phyloP scores from a whole-genome alignment of 1,140 invertebrate genomes.

The Dolichoris vasculosae region DNA sequence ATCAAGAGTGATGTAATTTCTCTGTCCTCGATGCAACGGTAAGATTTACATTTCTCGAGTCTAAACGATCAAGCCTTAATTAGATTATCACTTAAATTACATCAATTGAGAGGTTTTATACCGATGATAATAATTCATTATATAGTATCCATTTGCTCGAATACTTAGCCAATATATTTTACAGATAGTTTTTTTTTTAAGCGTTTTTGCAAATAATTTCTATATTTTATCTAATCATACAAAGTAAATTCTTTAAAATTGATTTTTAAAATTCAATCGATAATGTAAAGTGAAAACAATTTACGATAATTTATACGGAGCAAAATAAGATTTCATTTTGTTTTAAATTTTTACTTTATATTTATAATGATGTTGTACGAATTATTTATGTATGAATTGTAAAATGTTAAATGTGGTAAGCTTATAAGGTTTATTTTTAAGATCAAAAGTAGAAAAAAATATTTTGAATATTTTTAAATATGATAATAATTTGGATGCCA shows the following conservation, averaged over 20 bases:
- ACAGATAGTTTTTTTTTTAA: not conserved
- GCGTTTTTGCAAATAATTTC: not conserved
- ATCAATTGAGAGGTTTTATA: not conserved
- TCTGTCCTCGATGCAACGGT: not conserved
- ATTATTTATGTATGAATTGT: no score
- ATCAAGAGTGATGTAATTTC: conserved; percentile 40
- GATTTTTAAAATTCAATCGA: not conserved
- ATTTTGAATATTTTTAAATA: no score
- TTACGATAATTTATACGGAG: no score
- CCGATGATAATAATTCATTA: not conserved
- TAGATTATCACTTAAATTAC: conserved; percentile 39
- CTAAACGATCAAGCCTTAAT: conserved; percentile 25
- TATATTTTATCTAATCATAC: not conserved
- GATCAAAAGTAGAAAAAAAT: no score
- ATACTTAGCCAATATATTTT: not conserved
- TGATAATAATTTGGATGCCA: no score
- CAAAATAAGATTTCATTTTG: no score
- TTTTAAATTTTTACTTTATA: no score
- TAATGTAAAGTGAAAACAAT: no score
- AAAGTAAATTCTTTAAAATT: not conserved
- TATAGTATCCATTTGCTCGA: not conserved
- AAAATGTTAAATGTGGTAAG: no score
- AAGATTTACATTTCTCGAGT: conserved; percentile 44
- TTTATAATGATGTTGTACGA: no score
- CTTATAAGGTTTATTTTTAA: no score